Conservation (phyloP, 2,888 invertebrate genomes). For the Ypsolopha sequella region DNA sequence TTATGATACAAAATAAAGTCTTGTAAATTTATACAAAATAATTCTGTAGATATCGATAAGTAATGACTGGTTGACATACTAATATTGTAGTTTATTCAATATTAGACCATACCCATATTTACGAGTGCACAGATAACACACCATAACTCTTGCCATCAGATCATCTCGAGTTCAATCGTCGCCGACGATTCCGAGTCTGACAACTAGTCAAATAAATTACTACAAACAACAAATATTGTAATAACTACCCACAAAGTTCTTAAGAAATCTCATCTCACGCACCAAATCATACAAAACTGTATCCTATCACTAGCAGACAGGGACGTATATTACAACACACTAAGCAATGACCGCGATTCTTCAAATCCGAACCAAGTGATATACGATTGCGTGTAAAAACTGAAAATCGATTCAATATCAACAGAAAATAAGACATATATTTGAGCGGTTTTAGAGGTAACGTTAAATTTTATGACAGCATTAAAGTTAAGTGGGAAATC, state of each 20-base stretch:
- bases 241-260: slow-evolving; percentile 35
- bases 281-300: slow-evolving; percentile 32
- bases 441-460: slow-evolving; percentile 23
- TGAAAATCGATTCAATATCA: slow-evolving; percentile 20
- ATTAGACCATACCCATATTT: not conserved
- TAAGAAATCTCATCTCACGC: slow-evolving; percentile 19
- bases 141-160: too few species aligned
- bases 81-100: not conserved
- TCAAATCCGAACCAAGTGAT: slow-evolving; percentile 44
- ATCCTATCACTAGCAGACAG: slow-evolving; percentile 25
- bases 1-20: too few species aligned
- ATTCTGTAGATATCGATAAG: not conserved
- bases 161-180: slow-evolving; percentile 4
- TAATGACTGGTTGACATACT: not conserved
- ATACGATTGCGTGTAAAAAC: slow-evolving; percentile 22
- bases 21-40: slow-evolving; percentile 5
- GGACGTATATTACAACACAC: slow-evolving; percentile 29
- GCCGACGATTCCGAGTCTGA: slow-evolving; percentile 28
- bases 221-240: slow-evolving; percentile 63
- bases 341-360: slow-evolving; percentile 34
- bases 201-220: slow-evolving; percentile 58
- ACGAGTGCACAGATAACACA: too few species aligned
- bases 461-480: slow-evolving; percentile 61
- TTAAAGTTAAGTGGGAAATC: slow-evolving; percentile 69
- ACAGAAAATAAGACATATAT: slow-evolving; percentile 21